A percentile compares a stretch with the other conserved stretches of the same genome.
Conservation (phyloP, 2,113 vertebrate genomes). For the Chunga burmeisteri region DNA sequence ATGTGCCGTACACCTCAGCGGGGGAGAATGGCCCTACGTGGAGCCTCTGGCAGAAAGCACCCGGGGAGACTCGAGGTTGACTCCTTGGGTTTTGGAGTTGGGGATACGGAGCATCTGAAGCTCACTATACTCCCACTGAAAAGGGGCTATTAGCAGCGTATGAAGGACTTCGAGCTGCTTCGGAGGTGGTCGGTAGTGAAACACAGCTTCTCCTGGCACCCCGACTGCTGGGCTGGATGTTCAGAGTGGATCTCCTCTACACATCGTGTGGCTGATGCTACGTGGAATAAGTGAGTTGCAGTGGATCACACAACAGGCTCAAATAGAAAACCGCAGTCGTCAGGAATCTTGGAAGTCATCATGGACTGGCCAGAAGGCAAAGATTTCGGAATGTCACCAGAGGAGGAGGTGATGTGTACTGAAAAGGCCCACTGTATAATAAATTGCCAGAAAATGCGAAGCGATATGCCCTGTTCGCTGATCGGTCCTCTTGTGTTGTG, state of each 20-base stretch:
- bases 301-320: too few species aligned
- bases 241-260: neutral
- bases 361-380: too few species aligned
- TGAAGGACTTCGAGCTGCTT: neutral
- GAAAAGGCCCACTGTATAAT: neutral
- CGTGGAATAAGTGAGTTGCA: too few species aligned
- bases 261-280: too few species aligned
- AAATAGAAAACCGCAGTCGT: neutral
- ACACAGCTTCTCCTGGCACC: neutral
- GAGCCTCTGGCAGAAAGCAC: neutral
- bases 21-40: neutral
- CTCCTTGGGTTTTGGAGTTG: neutral
- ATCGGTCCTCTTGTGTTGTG: neutral
- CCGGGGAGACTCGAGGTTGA: neutral
- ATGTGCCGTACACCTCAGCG: neutral
- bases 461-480: neutral
- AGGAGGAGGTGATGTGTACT: neutral
- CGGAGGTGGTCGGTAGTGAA: neutral
- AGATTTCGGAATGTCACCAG: too few species aligned
- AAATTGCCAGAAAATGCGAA: neutral
- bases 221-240: neutral
- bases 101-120: neutral
- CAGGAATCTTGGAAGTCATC: neutral
- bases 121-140: neutral
- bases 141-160: neutral